These are phyloP conservation scores for Bothrops jararaca DNA, from an alignment of 2,113 vertebrate species.

Conservation along the genomic window DNA sequence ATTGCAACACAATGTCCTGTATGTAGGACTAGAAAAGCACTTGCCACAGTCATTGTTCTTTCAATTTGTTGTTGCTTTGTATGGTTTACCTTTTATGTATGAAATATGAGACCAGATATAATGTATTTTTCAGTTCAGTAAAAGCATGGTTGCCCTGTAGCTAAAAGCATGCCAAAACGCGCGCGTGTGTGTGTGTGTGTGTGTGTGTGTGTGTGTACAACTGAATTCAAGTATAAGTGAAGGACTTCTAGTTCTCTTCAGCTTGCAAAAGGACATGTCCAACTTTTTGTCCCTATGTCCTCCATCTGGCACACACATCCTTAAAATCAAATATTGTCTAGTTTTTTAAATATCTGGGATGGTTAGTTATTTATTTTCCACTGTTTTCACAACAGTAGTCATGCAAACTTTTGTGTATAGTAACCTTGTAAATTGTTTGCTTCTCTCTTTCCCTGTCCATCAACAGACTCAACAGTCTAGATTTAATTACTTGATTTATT, in stretches of 20 bases:
- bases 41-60: not conserved
- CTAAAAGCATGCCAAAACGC: not conserved
- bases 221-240: not conserved
- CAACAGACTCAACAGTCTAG: not conserved
- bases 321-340: not conserved
- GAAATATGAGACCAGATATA: not conserved
- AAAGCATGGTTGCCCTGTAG: not conserved
- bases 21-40: not conserved
- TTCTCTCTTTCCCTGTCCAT: not conserved
- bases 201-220: too few species aligned
- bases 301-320: not conserved
- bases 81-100: not conserved
- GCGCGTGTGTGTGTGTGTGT: too few species aligned
- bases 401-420: not conserved
- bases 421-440: not conserved
- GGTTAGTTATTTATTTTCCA: not conserved
- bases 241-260: not conserved
- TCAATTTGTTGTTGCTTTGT: constrained; percentile 43
- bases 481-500: not conserved
- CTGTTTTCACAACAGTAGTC: not conserved
- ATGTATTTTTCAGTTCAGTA: not conserved
- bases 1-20: not conserved
- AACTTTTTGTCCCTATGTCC: not conserved
- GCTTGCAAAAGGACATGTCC: not conserved
- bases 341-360: not conserved